Evolutionary conservation across 92 coral and sea anemone genomes (phyloP).

Genomic region (Micromussa lordhowensis): DNA sequence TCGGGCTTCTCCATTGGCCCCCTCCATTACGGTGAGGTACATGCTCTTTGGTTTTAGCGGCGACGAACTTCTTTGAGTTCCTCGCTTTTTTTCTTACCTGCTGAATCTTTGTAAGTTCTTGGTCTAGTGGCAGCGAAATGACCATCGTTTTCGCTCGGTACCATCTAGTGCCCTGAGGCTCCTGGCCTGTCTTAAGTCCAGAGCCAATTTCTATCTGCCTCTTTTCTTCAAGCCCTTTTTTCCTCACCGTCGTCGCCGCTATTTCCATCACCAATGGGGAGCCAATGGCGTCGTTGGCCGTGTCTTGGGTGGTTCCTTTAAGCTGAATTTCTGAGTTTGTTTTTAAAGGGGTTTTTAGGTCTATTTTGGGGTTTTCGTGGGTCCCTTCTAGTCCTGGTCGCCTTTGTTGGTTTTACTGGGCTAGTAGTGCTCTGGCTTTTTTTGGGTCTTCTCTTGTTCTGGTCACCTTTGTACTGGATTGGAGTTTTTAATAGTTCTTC

Average conservation of each 20-base stretch:
- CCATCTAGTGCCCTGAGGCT: constrained; percentile 11
- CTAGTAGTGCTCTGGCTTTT: background rate
- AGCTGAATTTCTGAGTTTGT: background rate
- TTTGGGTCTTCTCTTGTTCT: background rate
- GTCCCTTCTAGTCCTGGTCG: background rate
- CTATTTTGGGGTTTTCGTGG: no score
- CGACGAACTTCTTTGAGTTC: background rate
- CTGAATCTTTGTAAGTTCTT: constrained; percentile 6
- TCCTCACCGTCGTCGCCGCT: background rate
- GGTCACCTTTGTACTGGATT: no score
- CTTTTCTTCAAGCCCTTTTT: background rate
- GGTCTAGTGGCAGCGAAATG: constrained; percentile 15
- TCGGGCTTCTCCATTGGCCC: background rate
- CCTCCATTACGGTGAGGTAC: background rate
- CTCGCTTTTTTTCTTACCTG: background rate
- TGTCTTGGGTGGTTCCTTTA: background rate
- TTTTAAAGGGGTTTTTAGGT: no score
- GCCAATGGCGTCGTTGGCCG: background rate
- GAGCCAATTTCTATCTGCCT: constrained; percentile 2
- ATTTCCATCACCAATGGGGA: constrained; percentile 2
- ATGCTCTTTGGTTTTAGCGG: constrained; percentile 38
- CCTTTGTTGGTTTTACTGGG: background rate
- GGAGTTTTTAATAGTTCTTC: no score
- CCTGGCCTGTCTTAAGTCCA: background rate
- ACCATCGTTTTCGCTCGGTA: constrained; percentile 33